phyloP scores from a whole-genome alignment of 2,113 vertebrate species.

The Echinops telfairi region DNA sequence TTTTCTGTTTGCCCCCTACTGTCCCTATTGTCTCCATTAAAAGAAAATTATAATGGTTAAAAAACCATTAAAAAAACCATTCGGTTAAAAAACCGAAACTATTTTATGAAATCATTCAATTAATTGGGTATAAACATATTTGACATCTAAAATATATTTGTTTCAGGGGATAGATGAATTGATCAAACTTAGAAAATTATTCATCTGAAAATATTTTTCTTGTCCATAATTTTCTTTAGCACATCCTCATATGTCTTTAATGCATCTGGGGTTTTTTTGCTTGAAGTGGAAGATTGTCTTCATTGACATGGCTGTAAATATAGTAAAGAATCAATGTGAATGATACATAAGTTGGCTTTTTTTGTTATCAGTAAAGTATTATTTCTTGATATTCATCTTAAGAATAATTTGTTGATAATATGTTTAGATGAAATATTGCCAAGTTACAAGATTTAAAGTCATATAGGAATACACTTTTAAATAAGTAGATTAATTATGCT shows the following conservation, averaged over 20 bases:
- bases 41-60: neutral
- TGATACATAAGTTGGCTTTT: neutral
- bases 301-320: neutral
- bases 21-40: neutral
- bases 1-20: neutral
- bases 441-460: neutral
- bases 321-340: neutral
- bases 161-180: neutral
- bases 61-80: too few relatives aligned
- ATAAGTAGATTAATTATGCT: conserved; percentile 38
- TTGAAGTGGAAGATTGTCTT: neutral
- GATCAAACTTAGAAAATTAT: too few relatives aligned
- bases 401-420: conserved; percentile 42
- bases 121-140: neutral
- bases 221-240: neutral
- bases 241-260: neutral
- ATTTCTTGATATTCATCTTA: conserved; percentile 46
- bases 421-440: neutral
- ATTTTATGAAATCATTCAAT: neutral
- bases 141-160: neutral
- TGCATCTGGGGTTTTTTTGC: neutral
- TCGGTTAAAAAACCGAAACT: neutral
- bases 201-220: too few relatives aligned
- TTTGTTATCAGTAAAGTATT: neutral
- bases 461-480: neutral